Base-by-base conservation (phyloP, 2,113 vertebrate genomes). In the Scartelaos histophorus region DNA sequence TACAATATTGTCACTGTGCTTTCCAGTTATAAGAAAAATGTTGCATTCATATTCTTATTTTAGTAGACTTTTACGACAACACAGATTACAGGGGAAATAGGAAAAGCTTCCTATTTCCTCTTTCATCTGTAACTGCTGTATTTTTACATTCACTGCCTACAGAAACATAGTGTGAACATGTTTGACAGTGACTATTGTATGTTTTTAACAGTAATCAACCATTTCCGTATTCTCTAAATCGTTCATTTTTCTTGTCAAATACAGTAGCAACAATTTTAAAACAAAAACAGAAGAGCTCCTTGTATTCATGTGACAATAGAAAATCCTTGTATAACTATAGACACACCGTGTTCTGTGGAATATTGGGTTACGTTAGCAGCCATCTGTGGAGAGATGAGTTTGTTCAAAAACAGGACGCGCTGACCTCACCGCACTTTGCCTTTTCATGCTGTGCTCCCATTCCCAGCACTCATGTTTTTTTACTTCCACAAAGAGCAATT, bases 381-480 rank as follows among this genome's bases (percentile, higher is more conserved):
- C 22, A 74, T 73, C 51, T 25, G 56, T 79, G 75, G n/a, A 58
- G 57, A 66, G 72, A 79, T 85, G 81, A 86, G 81, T 70, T 68
- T 67, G 67, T 45, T 25, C 58, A 64, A 64, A 81, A 72, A 82
- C 12, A 80, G 84, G 75, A 76, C 82, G 2, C 60, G 1, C 70
- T 74, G 78, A 85, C 82, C 77, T 86, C 75, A 64, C 21, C 49
- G 13, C 29, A 65, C 54, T 67, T 62, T 74, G 43, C 22, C 58
- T 60, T 77, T 76, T 76, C 51, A 51, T 75, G 77, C 72, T 19
- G 60, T 24, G 66, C 73, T 75, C 77, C n/a, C 13, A 70, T 73
- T 69, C 69, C 62, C 62, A 15, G 62, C 72, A 71, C 67, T 74
- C 71, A 75, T 83, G 82, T 82, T 82, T 76, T 21, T 84, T 85